Percentiles rank a stretch among this genome's conserved stretches.
These are phyloP conservation scores for Alloscopus bannaensis DNA, from an alignment of 2,888 invertebrate species.

Conservation along the genomic window DNA sequence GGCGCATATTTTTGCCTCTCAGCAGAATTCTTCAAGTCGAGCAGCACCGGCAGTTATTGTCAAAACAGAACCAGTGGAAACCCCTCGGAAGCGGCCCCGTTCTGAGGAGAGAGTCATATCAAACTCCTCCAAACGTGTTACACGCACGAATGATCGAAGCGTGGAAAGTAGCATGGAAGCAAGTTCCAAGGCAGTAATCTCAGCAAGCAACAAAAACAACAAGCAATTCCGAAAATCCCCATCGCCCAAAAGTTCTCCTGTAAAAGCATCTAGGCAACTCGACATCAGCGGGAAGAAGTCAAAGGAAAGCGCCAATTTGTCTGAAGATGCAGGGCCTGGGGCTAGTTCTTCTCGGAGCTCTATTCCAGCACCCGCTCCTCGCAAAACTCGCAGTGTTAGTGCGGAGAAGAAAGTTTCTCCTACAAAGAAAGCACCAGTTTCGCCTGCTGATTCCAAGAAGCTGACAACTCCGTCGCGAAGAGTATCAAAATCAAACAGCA, in stretches of 20 bases:
- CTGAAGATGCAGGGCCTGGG: too few relatives aligned
- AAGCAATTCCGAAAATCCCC: not conserved
- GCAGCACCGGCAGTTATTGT: constrained; percentile 1
- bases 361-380: not conserved
- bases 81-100: not conserved
- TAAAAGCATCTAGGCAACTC: not conserved
- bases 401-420: not conserved
- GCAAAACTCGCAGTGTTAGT: not conserved
- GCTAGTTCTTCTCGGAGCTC: too few relatives aligned
- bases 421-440: not conserved
- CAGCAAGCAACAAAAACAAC: not conserved
- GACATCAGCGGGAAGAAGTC: not conserved
- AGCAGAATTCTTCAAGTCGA: not conserved
- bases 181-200: not conserved
- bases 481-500: constrained; percentile 5
- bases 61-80: not conserved
- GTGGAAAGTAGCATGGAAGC: not conserved
- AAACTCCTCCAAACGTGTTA: not conserved
- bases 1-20: constrained; percentile 50
- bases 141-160: not conserved
- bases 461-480: constrained; percentile 13
- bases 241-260: not conserved
- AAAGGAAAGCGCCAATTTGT: too few relatives aligned
- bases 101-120: not conserved
- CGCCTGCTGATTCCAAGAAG: not conserved